Conservation (phyloP, 2,113 vertebrate genomes). For the Gopherus evgoodei region DNA sequence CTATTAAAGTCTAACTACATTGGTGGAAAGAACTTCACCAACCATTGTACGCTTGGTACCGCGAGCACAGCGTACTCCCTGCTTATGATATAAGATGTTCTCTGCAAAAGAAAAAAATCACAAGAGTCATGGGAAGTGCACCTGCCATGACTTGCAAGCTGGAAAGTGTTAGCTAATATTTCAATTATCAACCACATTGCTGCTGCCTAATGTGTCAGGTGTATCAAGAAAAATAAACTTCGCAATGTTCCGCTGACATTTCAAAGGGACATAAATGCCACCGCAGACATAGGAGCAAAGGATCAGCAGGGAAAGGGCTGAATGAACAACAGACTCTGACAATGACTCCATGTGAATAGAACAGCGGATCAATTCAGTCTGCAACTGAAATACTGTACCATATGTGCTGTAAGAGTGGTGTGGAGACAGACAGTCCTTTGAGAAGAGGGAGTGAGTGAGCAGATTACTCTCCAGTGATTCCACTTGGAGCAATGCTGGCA, state of each 20-base stretch:
- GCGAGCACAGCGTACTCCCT: fast-evolving
- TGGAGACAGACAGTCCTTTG: neutral
- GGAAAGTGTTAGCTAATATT: neutral
- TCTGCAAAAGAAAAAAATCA: fast-evolving
- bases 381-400: neutral
- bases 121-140: neutral
- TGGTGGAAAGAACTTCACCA: neutral
- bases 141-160: fast-evolving
- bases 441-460: neutral
- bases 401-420: neutral
- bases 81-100: neutral
- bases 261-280: neutral
- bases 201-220: neutral
- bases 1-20: neutral
- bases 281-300: neutral
- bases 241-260: neutral
- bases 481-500: neutral
- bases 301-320: neutral
- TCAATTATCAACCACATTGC: neutral
- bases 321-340: neutral
- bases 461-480: neutral
- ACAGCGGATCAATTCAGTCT: fast-evolving
- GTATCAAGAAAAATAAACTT: neutral
- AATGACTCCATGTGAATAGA: fast-evolving
- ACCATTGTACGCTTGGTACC: neutral